Percentiles rank a stretch among this genome's conserved stretches.
phyloP scores from a whole-genome alignment of 1,140 invertebrate species.

The Sesamia nonagrioides region DNA sequence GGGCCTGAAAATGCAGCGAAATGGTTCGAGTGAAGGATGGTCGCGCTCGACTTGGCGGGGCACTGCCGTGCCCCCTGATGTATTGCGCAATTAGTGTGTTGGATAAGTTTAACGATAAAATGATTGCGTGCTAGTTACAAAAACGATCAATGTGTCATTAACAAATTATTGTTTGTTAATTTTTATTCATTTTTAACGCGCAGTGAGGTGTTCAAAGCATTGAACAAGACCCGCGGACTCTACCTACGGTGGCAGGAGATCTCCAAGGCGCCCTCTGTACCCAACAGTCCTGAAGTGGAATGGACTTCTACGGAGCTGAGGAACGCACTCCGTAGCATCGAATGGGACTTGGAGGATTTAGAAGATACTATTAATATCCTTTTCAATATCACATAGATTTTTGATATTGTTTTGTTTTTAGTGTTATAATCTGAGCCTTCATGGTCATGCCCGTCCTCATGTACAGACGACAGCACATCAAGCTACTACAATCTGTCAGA shows the following conservation, averaged over 20 bases:
- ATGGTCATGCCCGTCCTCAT: no score
- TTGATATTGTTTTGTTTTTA: neutral
- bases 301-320: slow-evolving; percentile 97
- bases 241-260: slow-evolving; percentile 96
- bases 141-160: no score
- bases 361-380: slow-evolving; percentile 99
- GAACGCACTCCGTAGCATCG: slow-evolving; percentile 96
- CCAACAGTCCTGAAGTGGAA: slow-evolving; percentile 93
- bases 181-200: neutral
- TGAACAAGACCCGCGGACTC: slow-evolving; percentile 95
- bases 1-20: no score
- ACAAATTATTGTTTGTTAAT: neutral
- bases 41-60: no score
- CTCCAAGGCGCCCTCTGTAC: slow-evolving; percentile 89
- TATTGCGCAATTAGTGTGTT: no score
- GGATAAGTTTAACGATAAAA: no score
- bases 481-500: no score
- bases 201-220: slow-evolving; percentile 97
- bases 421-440: no score
- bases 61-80: no score
- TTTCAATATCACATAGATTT: slow-evolving; percentile 79
- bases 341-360: slow-evolving; percentile 98
- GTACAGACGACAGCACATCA: no score
- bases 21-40: no score
- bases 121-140: no score